Base-by-base conservation (phyloP, 2,888 invertebrate genomes). In the Cristatella mucedo region DNA sequence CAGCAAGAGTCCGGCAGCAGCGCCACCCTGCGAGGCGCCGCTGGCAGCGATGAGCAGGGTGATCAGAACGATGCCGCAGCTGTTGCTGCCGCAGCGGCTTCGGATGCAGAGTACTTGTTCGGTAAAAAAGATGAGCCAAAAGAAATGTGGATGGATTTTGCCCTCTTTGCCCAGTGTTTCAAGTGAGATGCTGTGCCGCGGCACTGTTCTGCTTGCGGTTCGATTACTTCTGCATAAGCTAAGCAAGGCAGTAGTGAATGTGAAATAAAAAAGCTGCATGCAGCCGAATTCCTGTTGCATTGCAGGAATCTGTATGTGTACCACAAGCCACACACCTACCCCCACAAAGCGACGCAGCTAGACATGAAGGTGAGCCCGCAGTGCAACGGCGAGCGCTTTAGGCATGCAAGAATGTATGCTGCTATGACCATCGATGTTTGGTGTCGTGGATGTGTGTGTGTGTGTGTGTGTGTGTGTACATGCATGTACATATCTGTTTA, bases 91-190 rank as follows among this genome's bases (percentile, higher is more conserved):
- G 30, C 42, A 1, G 44, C 45, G 1, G 53, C 52, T n/a, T 22
- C 21, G 4, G 20, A 9, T n/a, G 7, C n/a, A 6, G 36, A 19
- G 4, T 13, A 13, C 15, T 22, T 18, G n/a, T n/a, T n/a, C 18
- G 36, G 16, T n/a, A 9, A 13, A 4, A 29, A 36, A 22, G 36
- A 42, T 11, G 7, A 26, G 40, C 42, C 52, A 16, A 54, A 53
- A 45, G 55, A 59, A 33, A 46, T 57, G 13, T 65, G 65, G 65
- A 57, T 65, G 50, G 63, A 65, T 43, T 63, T 59, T 48, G 57
- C 61, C 11, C 47, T 52, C 40, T 60, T 65, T 49, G 55, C 54
- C 46, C 56, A 55, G 47, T 64, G 64, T 42, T 65, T 65, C 49
- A 61, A 59, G 64, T 65, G 47, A 52, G 58, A 49, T 0, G 6